These are phyloP conservation scores for Ameiurus melas DNA, from an alignment of 2,113 vertebrate genomes.

Conservation along the genomic window DNA sequence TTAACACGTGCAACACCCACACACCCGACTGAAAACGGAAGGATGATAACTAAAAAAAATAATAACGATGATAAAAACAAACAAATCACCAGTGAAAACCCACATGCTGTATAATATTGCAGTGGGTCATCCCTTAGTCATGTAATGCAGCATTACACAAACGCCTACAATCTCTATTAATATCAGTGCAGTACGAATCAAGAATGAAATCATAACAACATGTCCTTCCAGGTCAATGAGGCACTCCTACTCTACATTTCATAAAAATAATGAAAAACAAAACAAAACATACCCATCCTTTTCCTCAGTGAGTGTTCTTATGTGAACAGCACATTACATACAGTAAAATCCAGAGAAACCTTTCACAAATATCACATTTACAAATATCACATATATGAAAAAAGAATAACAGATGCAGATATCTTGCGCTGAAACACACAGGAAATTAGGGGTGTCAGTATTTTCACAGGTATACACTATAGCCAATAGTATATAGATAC, in stretches of 20 bases:
- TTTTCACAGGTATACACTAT: too few relatives aligned
- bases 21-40: background rate
- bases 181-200: background rate
- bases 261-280: background rate
- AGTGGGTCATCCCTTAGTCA: slow-evolving; percentile 24
- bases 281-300: background rate
- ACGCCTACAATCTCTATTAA: slow-evolving; percentile 25
- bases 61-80: background rate
- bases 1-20: background rate
- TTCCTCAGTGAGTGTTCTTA: background rate
- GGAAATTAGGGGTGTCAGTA: background rate
- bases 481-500: too few relatives aligned
- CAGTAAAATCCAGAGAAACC: background rate
- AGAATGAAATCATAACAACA: slow-evolving; percentile 2
- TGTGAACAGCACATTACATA: background rate
- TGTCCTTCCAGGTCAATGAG: background rate
- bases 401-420: background rate
- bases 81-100: slow-evolving; percentile 2
- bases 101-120: background rate
- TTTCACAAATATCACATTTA: background rate
- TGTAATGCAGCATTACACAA: slow-evolving; percentile 2
- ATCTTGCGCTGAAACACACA: background rate
- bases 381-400: background rate
- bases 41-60: background rate
- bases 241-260: background rate